Conservation (phyloP, 1,140 invertebrate genomes). For the Hyles vespertilio region DNA sequence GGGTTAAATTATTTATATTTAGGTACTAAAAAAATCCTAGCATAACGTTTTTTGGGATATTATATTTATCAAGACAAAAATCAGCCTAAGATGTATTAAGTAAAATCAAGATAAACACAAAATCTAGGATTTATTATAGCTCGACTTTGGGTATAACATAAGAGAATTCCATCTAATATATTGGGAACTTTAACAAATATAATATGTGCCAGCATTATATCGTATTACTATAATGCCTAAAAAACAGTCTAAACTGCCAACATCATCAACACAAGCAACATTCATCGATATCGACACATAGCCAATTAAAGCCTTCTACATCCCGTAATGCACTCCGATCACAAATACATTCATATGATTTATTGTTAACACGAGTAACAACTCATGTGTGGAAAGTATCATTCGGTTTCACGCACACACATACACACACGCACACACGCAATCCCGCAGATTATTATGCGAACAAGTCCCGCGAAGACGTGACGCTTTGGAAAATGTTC, state of each 20-base stretch:
- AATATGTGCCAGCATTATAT: too few relatives aligned
- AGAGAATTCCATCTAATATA: too few relatives aligned
- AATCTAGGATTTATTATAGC: too few relatives aligned
- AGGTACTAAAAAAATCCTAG: too few relatives aligned
- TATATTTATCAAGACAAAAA: too few relatives aligned
- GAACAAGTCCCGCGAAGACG: conserved; percentile 2
- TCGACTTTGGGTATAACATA: too few relatives aligned
- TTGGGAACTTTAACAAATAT: too few relatives aligned
- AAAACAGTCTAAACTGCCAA: not conserved
- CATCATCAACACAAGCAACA: not conserved
- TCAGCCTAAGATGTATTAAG: too few relatives aligned
- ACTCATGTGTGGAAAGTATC: conserved; percentile 54
- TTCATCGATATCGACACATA: conserved; percentile 23
- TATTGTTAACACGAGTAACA: conserved; percentile 62
- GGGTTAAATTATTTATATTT: too few relatives aligned
- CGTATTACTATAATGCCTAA: too few relatives aligned
- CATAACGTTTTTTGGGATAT: too few relatives aligned
- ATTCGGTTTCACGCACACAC: conserved; percentile 41
- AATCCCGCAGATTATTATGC: conserved; percentile 9
- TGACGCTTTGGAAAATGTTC: conserved; percentile 8
- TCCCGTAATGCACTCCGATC: conserved; percentile 39
- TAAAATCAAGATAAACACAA: too few relatives aligned
- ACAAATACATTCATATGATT: conserved; percentile 73
- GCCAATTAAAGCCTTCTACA: conserved; percentile 7
- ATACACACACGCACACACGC: not conserved